These are phyloP conservation scores for Pyrrhia umbra DNA, from an alignment of 2,888 invertebrate genomes.

Conservation along the genomic window DNA sequence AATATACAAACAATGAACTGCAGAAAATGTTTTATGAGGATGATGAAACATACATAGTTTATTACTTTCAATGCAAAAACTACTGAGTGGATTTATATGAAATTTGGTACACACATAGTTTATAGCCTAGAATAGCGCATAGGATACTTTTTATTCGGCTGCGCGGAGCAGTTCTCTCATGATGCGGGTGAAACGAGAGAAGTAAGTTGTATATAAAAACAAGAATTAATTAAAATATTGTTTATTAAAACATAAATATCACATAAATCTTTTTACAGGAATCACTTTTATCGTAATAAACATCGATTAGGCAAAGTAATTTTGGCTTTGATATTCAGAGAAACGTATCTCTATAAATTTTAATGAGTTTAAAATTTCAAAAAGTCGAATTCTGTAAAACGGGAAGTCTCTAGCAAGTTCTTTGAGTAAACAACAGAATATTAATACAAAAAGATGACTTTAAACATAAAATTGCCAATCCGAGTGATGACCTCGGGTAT, in stretches of 20 bases:
- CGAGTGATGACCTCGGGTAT: neutral
- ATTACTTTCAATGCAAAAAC: too few species aligned
- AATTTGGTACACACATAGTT: too few species aligned
- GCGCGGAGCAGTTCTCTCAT: too few species aligned
- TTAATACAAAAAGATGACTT: slow-evolving; percentile 3
- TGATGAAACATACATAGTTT: too few species aligned
- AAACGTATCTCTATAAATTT: neutral
- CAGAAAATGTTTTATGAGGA: too few species aligned
- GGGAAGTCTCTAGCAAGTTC: neutral
- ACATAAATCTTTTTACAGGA: slow-evolving; percentile 38
- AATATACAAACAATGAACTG: too few species aligned
- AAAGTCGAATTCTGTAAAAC: neutral
- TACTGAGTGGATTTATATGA: too few species aligned
- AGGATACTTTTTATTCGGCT: too few species aligned
- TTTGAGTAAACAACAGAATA: neutral
- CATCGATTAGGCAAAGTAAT: neutral
- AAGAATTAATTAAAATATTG: slow-evolving; percentile 7
- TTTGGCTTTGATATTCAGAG: slow-evolving; percentile 27
- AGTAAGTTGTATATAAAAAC: slow-evolving; percentile 10
- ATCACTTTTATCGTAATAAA: slow-evolving; percentile 11
- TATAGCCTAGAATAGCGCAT: too few species aligned
- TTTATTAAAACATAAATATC: slow-evolving; percentile 56
- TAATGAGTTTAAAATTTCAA: slow-evolving; percentile 1
- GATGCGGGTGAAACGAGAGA: too few species aligned
- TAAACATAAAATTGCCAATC: slow-evolving; percentile 1